These are phyloP conservation scores for Speoplatyrhinus poulsoni DNA, from an alignment of 2,113 vertebrate genomes.

Conservation along the genomic window DNA sequence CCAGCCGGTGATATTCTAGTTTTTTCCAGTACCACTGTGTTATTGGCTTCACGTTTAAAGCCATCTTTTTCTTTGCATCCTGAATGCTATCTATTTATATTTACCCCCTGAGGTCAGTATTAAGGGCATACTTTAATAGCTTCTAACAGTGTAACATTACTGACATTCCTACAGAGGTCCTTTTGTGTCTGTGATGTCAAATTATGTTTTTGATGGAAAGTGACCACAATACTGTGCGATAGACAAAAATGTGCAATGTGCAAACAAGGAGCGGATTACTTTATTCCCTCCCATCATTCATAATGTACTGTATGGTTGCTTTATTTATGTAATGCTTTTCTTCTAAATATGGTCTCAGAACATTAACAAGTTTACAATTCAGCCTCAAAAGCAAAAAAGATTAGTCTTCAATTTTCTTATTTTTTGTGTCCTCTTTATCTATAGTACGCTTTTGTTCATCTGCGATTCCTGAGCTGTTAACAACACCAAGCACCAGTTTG, in stretches of 20 bases:
- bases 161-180: too few species aligned
- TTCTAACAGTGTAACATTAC: constrained; percentile 28
- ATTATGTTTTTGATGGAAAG: constrained; percentile 10
- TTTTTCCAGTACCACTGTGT: constrained; percentile 48
- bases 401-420: constrained; percentile 2
- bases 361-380: neutral
- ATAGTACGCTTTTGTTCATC: constrained; percentile 42
- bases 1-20: constrained; percentile 13
- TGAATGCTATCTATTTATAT: constrained; percentile 8
- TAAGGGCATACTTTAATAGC: constrained; percentile 43
- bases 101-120: constrained; percentile 24
- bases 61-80: constrained; percentile 38
- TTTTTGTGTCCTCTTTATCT: neutral
- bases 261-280: constrained; percentile 14
- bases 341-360: neutral
- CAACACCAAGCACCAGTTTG: constrained; percentile 8
- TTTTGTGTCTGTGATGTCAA: too few species aligned
- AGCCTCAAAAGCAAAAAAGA: constrained; percentile 5
- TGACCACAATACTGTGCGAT: constrained; percentile 65
- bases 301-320: neutral
- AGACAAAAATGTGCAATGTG: constrained; percentile 24
- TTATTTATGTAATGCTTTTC: neutral
- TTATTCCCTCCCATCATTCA: constrained; percentile 3
- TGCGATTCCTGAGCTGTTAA: constrained; percentile 16
- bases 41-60: constrained; percentile 23